Percentiles rank a stretch among this genome's conserved stretches.
phyloP scores from a whole-genome alignment of 2,888 invertebrate genomes.

The Cepaea hortensis region DNA sequence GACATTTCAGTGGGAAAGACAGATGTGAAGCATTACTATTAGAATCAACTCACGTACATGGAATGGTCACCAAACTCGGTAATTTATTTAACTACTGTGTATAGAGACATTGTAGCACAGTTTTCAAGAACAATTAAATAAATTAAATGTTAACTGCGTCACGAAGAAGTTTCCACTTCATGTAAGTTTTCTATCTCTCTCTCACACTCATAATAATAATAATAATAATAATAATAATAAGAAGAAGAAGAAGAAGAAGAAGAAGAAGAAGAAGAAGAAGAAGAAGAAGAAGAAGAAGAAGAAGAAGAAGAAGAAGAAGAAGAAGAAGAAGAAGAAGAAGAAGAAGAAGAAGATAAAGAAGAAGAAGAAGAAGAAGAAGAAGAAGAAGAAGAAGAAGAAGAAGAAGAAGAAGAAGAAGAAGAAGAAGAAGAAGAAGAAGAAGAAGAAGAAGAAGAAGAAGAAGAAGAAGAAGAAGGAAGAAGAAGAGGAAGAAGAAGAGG shows the following conservation, averaged over 20 bases:
- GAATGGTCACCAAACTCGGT: no score
- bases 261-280: background rate
- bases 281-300: background rate
- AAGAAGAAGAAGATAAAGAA: background rate
- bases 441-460: conserved; percentile 6
- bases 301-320: background rate
- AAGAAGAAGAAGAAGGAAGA: background rate
- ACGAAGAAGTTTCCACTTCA: background rate
- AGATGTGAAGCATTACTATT: no score
- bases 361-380: background rate
- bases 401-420: conserved; percentile 9
- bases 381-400: background rate
- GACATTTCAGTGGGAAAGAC: no score
- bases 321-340: background rate
- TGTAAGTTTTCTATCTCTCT: background rate
- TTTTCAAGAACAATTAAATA: no score
- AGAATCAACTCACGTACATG: no score
- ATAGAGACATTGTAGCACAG: no score
- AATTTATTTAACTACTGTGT: no score
- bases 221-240: no score
- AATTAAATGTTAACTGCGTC: no score
- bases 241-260: background rate
- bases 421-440: conserved; percentile 9
- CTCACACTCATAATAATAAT: no score
- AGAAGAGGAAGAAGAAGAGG: background rate